Base-by-base conservation (phyloP, 2,113 vertebrate species). In the Triplophysa tibetana region DNA sequence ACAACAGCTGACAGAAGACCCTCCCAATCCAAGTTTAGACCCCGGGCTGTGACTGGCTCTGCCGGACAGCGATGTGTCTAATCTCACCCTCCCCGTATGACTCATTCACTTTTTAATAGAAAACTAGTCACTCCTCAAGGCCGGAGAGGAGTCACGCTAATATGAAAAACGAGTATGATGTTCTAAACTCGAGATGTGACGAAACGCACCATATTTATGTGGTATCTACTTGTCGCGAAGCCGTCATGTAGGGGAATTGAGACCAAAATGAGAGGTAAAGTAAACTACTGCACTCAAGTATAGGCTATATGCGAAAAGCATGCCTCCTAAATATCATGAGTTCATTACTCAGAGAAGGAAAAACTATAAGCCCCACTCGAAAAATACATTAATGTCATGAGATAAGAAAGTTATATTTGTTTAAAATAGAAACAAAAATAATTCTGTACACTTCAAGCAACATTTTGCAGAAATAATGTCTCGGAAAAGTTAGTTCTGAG, bases 61-160 rank as follows among this genome's bases (percentile, higher is more conserved):
- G 43, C 81, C 80, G 69, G 1, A 4, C 74, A 54, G 73, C 41
- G 17, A 75, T 66, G 41, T 61, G 63, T 67, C 16, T 29, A 38
- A 58, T 79, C 45, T 23, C 70, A 48, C 79, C 80, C 86, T 69
- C 87, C 85, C 62, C 23, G 13, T 13, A 76, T 90, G 90, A 92
- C 85, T 90, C 91, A 92, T 78, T 16, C 66, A 4, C 79, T 88
- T 85, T 90, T 89, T 88, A 91, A 89, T 93, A 92, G 90, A 88
- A 83, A 54, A 82, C 43, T 82, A 84, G 82, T 73, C 88, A 90
- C 66, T 77, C 81, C 82, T 83, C 70, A 84, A 43, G 56, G 77
- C 73, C 79, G 43, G 56, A 38, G 33, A 91, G 86, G 91, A 82
- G 89, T 92, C 90, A 92, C 65, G 72, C 1, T 78, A 84, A 3